Percentiles rank a stretch among this genome's conserved stretches.
Conservation (phyloP, 2,113 vertebrate genomes). For the Lepus europaeus region DNA sequence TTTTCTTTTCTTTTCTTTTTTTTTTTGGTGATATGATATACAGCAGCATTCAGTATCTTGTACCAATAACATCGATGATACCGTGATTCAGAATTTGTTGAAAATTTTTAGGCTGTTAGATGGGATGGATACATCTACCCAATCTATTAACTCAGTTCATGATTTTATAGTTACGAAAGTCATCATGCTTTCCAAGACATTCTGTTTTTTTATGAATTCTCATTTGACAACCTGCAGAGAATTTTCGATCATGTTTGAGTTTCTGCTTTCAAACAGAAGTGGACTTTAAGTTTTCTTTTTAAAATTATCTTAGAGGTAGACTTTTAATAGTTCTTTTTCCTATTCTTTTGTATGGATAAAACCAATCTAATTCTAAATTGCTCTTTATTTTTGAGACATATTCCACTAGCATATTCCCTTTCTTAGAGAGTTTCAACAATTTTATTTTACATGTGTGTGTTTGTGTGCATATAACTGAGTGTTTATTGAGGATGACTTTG, state of each 20-base stretch:
- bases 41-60: background rate
- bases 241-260: background rate
- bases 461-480: background rate
- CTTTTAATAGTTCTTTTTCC: background rate
- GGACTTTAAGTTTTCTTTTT: no score
- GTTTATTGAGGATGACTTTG: background rate
- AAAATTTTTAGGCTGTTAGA: slow-evolving; percentile 51
- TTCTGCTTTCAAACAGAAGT: background rate
- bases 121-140: slow-evolving; percentile 14
- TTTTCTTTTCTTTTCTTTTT: background rate
- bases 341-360: background rate
- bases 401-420: background rate
- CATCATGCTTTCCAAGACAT: background rate
- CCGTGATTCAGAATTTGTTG: slow-evolving; percentile 18
- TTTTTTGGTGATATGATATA: slow-evolving; percentile 42
- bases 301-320: background rate
- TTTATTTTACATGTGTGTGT: background rate
- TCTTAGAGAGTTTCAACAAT: background rate
- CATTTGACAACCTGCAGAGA: slow-evolving; percentile 29
- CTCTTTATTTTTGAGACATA: background rate
- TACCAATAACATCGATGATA: slow-evolving; percentile 51
- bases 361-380: background rate
- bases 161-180: slow-evolving; percentile 37
- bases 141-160: slow-evolving; percentile 31
- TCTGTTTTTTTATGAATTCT: background rate